A percentile compares a stretch with the other conserved stretches of the same genome.
phyloP scores from a whole-genome alignment of 2,797 vertebrate species.

The Buceros bicornis region DNA sequence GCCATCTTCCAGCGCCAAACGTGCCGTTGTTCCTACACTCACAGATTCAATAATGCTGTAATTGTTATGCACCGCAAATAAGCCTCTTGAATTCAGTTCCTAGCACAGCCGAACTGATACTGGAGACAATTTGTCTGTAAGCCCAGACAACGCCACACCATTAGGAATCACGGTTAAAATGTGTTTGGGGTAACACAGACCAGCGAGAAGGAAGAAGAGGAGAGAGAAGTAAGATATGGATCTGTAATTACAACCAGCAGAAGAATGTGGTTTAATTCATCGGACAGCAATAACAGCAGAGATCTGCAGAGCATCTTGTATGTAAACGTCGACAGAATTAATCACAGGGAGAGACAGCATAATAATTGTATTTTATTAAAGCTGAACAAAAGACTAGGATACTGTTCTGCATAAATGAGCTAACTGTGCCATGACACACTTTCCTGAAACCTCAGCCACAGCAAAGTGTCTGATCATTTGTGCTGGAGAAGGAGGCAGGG shows the following conservation, averaged over 20 bases:
- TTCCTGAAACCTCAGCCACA: background rate
- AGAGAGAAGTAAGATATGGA: slow-evolving; percentile 20
- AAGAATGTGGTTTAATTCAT: background rate
- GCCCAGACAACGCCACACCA: background rate
- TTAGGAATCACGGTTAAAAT: background rate
- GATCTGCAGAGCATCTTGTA: background rate
- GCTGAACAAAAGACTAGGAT: slow-evolving; percentile 25
- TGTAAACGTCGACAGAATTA: slow-evolving; percentile 46
- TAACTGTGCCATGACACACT: background rate
- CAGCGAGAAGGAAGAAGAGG: background rate
- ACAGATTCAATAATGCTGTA: slow-evolving; percentile 3
- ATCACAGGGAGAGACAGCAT: slow-evolving; percentile 12
- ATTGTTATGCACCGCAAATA: slow-evolving; percentile 27
- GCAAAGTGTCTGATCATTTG: background rate
- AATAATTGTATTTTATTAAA: slow-evolving; percentile 54
- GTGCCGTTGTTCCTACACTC: background rate
- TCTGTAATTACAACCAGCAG: slow-evolving; percentile 56
- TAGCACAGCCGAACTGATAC: background rate
- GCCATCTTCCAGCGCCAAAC: background rate
- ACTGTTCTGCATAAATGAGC: slow-evolving; percentile 24
- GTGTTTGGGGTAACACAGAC: background rate
- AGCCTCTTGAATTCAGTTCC: slow-evolving; percentile 1
- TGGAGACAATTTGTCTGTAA: slow-evolving; percentile 25
- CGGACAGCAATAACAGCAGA: background rate
- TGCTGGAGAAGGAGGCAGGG: background rate